Percentiles rank a stretch among this genome's conserved stretches.
Evolutionary conservation across 64 coral and sea anemone species (phyloP).

Genomic region (Catalaphyllia jardinei): DNA sequence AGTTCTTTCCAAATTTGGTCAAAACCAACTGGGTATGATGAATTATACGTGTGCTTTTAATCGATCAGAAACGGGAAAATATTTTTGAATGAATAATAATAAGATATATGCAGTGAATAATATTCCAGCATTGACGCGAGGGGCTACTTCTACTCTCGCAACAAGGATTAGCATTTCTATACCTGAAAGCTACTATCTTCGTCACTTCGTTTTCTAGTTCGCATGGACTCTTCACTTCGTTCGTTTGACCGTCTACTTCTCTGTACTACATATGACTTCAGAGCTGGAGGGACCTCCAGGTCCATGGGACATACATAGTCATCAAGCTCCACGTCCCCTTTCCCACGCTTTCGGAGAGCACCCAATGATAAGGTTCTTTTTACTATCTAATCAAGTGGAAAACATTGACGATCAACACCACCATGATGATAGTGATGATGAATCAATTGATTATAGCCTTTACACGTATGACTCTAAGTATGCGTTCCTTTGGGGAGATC

Average conservation of each 20-base stretch:
- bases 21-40: no score
- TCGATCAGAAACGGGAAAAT: no score
- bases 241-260: conserved; percentile 63
- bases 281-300: conserved; percentile 72
- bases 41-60: no score
- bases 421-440: no score
- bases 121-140: background rate
- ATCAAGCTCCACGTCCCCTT: conserved; percentile 67
- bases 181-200: conserved; percentile 72
- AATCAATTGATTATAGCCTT: no score
- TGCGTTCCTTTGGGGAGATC: no score
- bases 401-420: no score
- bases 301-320: conserved; percentile 99
- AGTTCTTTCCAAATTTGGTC: no score
- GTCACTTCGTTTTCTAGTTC: conserved; percentile 28
- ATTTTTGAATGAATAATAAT: no score
- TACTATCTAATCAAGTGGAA: conserved; percentile 38
- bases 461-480: no score
- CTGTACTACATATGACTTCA: conserved; percentile 68
- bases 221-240: conserved; percentile 40
- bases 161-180: background rate
- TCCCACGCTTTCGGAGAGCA: conserved; percentile 70
- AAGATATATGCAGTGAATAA: no score
- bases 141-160: no score
- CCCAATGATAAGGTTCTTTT: conserved; percentile 74